Base-by-base conservation (phyloP, 2,797 vertebrate species). In the Malacoraja senta region DNA sequence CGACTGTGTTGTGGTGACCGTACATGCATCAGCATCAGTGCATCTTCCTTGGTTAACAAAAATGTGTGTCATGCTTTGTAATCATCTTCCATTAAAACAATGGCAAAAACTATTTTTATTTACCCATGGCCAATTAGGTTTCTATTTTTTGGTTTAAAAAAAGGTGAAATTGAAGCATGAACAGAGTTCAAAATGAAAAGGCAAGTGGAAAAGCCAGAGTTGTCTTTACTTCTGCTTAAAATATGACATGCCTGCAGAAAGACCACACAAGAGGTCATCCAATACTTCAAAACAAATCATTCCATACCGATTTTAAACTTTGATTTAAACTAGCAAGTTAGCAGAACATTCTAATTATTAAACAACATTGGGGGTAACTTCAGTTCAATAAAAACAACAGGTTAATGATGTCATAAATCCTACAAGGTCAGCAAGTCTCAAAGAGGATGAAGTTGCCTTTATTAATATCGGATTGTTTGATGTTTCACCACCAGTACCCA, bases 1-100 rank as follows among this genome's bases (percentile, higher is more conserved):
- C 96, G 94, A 96, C 96, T 95, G 94, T 97, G 96, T 96, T 96
- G 95, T 6, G 84, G 95, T 94, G 95, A 96, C 94, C 94, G 93
- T 93, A 71, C 93, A 44, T 26, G 72, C 24, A 53, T 58, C n/a
- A 74, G 90, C 24, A 74, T 92, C 38, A 92, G 19, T 53, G 71
- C 24, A 74, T 92, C 38, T 76, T 32, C 53, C 38, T n/a, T 24
- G 7, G 9, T 35, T 53, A 91, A 74, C 71, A 91, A 91, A 71
- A 53, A 24, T 91, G 21, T 71, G 72, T 71, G 0, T 71, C 35
- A 74, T 76, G 68, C 21, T 35, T 26, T 76, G 71, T 24, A 74
- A 44, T 44, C 35, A 38, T 44, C 38, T 2, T 10, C 15, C 10
- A 72, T 44, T 35, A 76, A 74, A 76, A 38, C 53, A 38, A n/a